Evolutionary conservation across 2,113 vertebrate genomes (phyloP).

Genomic region (Manacus vitellinus): DNA sequence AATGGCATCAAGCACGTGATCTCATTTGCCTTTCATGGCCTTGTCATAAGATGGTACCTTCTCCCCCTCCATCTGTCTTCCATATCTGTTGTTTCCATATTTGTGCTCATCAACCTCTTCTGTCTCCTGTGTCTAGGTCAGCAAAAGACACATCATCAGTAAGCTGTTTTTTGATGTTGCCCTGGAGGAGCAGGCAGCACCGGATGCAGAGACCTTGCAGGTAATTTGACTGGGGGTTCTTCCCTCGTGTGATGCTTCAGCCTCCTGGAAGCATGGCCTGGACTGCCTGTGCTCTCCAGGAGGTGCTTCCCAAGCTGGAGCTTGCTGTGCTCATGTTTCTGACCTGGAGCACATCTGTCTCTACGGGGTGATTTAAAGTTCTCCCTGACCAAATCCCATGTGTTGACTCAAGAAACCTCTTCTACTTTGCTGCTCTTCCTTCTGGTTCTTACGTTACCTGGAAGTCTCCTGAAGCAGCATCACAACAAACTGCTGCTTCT

Average conservation of each 20-base stretch:
- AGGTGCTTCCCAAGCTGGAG: not conserved
- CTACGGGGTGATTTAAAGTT: not conserved
- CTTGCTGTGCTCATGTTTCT: not conserved
- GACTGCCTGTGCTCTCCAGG: not conserved
- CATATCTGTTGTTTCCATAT: not conserved
- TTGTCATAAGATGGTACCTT: not conserved
- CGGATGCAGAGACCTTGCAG: conserved; percentile 89
- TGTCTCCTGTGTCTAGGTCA: conserved; percentile 79
- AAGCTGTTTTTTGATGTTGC: conserved; percentile 92
- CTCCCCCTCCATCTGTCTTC: not conserved
- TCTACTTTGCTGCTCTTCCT: not conserved
- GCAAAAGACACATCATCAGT: conserved; percentile 88
- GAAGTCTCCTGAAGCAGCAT: not conserved
- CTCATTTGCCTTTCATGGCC: not conserved
- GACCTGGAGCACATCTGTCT: not conserved
- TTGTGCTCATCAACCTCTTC: not conserved
- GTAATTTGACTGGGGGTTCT: conserved; percentile 61
- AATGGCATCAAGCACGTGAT: not conserved
- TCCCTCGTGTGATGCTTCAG: not conserved
- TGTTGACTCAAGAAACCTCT: not conserved
- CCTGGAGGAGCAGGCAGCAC: conserved; percentile 76
- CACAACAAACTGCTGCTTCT: not conserved
- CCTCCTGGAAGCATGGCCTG: not conserved
- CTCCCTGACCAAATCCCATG: fast-evolving
- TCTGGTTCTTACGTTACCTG: not conserved